Percentiles rank a stretch among this genome's conserved stretches.
These are phyloP conservation scores for Naja naja DNA, from an alignment of 2,113 vertebrate species.

Conservation along the genomic window DNA sequence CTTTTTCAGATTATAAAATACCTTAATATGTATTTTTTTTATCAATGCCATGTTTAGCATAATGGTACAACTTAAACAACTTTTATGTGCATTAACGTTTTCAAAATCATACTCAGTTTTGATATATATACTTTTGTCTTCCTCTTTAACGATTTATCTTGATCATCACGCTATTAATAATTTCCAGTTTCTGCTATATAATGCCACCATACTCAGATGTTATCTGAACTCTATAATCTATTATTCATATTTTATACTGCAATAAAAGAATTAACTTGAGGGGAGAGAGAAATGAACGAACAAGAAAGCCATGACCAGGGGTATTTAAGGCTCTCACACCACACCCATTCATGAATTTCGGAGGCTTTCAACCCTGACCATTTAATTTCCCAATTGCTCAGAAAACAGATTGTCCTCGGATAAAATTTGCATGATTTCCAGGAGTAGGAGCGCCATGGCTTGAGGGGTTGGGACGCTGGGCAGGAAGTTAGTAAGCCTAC, in stretches of 20 bases:
- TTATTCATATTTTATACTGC: background rate
- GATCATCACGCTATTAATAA: background rate
- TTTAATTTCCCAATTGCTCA: background rate
- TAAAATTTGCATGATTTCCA: background rate
- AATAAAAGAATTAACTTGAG: background rate
- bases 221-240: background rate
- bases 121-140: background rate
- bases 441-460: too few relatives aligned
- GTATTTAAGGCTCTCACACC: background rate
- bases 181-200: background rate
- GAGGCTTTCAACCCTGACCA: background rate
- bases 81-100: background rate
- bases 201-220: background rate
- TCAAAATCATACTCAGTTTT: background rate
- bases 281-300: background rate
- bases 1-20: background rate
- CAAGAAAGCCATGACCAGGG: background rate
- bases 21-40: background rate
- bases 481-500: too few relatives aligned
- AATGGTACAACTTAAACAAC: background rate
- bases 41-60: background rate
- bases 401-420: conserved; percentile 14
- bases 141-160: background rate
- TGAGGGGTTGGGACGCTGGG: too few relatives aligned
- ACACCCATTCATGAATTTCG: background rate